phyloP scores from a whole-genome alignment of 2,888 invertebrate species.

The Shargacucullia verbasci region DNA sequence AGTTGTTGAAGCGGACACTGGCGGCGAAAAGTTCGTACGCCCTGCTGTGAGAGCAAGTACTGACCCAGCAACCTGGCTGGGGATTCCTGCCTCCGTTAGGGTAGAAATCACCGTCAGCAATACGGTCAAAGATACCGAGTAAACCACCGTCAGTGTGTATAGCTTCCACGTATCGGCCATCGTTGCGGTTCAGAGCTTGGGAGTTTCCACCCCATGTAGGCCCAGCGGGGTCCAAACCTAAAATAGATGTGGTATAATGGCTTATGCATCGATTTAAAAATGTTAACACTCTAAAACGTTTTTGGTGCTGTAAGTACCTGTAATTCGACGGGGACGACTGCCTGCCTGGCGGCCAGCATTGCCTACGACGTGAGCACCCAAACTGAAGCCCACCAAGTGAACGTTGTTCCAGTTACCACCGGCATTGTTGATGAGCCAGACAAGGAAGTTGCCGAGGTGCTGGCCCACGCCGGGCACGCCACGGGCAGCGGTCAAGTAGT shows the following conservation, averaged over 20 bases:
- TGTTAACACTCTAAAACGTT: too few relatives aligned
- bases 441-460: constrained; percentile 70
- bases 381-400: constrained; percentile 78
- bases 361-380: constrained; percentile 79
- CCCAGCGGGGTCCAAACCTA: constrained; percentile 73
- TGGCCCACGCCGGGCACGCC: constrained; percentile 70
- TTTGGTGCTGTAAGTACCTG: constrained; percentile 61
- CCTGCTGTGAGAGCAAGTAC: constrained; percentile 73
- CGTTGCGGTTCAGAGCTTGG: constrained; percentile 60
- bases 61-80: constrained; percentile 73
- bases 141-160: constrained; percentile 75
- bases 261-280: too few relatives aligned
- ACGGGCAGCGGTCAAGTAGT: constrained; percentile 58
- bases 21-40: constrained; percentile 68
- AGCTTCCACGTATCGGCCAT: constrained; percentile 71
- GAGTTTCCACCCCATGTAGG: constrained; percentile 67
- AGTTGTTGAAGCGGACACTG: constrained; percentile 68
- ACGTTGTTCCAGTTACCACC: constrained; percentile 75
- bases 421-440: constrained; percentile 69
- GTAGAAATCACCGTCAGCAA: constrained; percentile 72
- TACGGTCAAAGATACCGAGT: constrained; percentile 67
- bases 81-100: constrained; percentile 74
- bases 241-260: neutral
- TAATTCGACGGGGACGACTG: constrained; percentile 66
- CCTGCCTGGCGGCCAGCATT: constrained; percentile 69